Evolutionary conservation across 2,888 invertebrate genomes (phyloP).

Genomic region (Drosophila neotestacea): DNA sequence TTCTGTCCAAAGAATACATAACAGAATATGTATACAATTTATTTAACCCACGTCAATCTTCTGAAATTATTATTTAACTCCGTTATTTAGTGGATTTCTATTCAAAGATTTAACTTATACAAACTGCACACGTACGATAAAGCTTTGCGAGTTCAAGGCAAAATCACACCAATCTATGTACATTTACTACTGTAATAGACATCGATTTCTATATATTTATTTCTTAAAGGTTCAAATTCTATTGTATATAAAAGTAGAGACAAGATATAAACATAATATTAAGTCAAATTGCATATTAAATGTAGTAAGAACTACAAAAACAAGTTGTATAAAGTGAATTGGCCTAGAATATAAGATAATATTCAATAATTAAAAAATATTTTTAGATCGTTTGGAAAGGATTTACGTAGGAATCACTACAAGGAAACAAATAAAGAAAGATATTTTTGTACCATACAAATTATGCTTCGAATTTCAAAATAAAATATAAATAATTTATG

Average conservation of each 20-base stretch:
- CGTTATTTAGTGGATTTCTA: background rate
- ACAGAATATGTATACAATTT: background rate
- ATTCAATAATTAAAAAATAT: constrained; percentile 35
- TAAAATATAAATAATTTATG: constrained; percentile 19
- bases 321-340: constrained; percentile 49
- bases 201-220: constrained; percentile 2
- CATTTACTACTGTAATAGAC: background rate
- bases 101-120: background rate
- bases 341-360: constrained; percentile 16
- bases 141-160: constrained; percentile 1
- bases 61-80: background rate
- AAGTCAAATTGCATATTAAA: constrained; percentile 26
- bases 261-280: constrained; percentile 13
- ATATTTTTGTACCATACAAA: constrained; percentile 70
- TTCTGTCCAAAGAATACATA: constrained; percentile 2
- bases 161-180: constrained; percentile 13
- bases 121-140: constrained; percentile 1
- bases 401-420: constrained; percentile 3
- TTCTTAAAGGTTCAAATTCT: constrained; percentile 2
- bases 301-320: constrained; percentile 9
- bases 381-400: constrained; percentile 34
- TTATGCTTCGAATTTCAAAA: constrained; percentile 50
- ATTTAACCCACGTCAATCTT: background rate
- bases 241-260: constrained; percentile 43
- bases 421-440: constrained; percentile 22